phyloP scores from a whole-genome alignment of 1,140 invertebrate species.

The Euura saliciscinereae region DNA sequence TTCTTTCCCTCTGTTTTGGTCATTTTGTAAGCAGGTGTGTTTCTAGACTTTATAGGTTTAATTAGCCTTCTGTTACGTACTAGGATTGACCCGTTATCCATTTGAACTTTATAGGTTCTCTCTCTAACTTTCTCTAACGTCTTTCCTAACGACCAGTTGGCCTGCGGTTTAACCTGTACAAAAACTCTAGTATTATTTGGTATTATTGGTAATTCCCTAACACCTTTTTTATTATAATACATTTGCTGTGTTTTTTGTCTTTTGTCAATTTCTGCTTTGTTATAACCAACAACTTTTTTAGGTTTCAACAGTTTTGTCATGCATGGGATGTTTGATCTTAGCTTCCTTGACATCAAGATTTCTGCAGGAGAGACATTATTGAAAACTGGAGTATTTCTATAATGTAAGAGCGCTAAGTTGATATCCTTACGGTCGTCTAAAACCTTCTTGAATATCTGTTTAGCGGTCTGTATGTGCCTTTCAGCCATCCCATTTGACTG shows the following conservation, averaged over 20 bases:
- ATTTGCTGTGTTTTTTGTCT: not conserved
- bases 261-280: not conserved
- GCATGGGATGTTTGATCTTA: conserved; percentile 27
- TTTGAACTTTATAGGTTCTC: not conserved
- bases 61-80: not conserved
- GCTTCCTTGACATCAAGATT: conserved; percentile 31
- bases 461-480: conserved; percentile 37
- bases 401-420: conserved; percentile 32
- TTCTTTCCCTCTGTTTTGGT: too few species aligned
- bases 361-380: conserved; percentile 35
- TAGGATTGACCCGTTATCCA: not conserved
- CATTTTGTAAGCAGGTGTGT: too few species aligned
- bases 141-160: not conserved
- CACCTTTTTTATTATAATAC: not conserved
- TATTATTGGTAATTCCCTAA: not conserved
- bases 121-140: not conserved
- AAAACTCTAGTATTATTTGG: not conserved
- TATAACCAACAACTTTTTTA: not conserved
- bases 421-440: conserved; percentile 26
- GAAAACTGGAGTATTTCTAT: conserved; percentile 34
- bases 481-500: conserved; percentile 55
- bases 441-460: conserved; percentile 40
- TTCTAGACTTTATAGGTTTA: not conserved
- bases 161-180: not conserved
- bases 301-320: not conserved